A percentile compares a stretch with the other conserved stretches of the same genome.
Evolutionary conservation across 2,113 vertebrate genomes (phyloP).

Genomic region (Arizona elegans): DNA sequence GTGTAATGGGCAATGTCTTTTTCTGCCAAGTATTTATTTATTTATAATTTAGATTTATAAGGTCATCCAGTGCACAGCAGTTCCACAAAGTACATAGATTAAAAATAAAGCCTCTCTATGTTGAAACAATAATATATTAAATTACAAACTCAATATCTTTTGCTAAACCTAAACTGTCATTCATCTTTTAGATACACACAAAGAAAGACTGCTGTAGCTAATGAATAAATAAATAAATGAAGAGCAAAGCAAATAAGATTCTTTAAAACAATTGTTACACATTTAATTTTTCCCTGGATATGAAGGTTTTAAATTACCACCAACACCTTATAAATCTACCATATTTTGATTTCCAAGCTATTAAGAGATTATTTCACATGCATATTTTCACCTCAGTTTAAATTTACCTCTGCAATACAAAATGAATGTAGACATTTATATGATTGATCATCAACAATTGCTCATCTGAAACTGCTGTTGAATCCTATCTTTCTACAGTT

Average conservation of each 20-base stretch:
- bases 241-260: not conserved
- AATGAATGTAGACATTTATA: not conserved
- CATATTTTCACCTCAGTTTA: not conserved
- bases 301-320: not conserved
- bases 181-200: not conserved
- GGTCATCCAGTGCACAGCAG: not conserved
- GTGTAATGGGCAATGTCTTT: not conserved
- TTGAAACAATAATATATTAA: not conserved
- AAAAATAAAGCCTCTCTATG: not conserved
- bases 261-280: not conserved
- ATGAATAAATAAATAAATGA: not conserved
- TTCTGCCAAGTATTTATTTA: not conserved
- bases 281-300: not conserved
- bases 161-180: not conserved
- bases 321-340: not conserved
- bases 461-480: not conserved
- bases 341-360: not conserved
- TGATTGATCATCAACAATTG: not conserved
- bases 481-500: not conserved
- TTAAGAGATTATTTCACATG: not conserved
- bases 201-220: not conserved
- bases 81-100: not conserved
- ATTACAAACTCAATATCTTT: not conserved
- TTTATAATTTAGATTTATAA: not conserved
- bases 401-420: not conserved